Evolutionary conservation across 2,888 invertebrate species (phyloP).

Genomic region (Agonopterix subpropinquella): DNA sequence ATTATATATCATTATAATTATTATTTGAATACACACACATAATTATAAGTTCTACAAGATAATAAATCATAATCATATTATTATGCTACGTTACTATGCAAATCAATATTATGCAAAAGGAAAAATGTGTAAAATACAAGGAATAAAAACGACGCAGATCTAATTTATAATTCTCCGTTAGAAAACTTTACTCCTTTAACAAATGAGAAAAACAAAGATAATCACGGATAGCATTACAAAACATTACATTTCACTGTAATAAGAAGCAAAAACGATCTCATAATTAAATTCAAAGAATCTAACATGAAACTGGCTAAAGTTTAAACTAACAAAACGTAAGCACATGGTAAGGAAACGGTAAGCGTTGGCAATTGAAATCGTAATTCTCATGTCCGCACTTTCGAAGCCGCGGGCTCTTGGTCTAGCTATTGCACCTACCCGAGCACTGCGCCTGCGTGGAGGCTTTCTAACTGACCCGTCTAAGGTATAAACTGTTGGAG

Average conservation of each 20-base stretch:
- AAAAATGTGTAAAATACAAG: too few relatives aligned
- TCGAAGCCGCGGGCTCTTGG: constrained; percentile 30
- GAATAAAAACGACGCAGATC: too few relatives aligned
- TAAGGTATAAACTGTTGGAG: not conserved
- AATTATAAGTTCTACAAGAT: too few relatives aligned
- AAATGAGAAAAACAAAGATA: too few relatives aligned
- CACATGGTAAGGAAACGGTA: constrained; percentile 13
- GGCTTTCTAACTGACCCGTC: constrained; percentile 13
- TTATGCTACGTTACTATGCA: too few relatives aligned
- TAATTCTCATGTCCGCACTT: constrained; percentile 42
- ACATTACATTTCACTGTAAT: not conserved
- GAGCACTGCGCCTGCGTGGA: constrained; percentile 7
- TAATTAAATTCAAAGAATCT: not conserved
- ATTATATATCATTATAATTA: too few relatives aligned
- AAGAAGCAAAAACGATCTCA: not conserved
- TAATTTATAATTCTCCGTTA: too few relatives aligned
- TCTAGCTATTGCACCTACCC: constrained; percentile 12
- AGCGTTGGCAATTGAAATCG: constrained; percentile 36
- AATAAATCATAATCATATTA: too few relatives aligned
- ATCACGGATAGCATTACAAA: too few relatives aligned
- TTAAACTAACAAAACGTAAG: constrained; percentile 1
- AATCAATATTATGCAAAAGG: too few relatives aligned
- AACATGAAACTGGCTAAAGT: not conserved
- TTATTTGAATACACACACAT: too few relatives aligned
- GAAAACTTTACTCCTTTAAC: too few relatives aligned